These are phyloP conservation scores for Metopolophium dirhodum DNA, from an alignment of 1,140 invertebrate species.

Conservation along the genomic window DNA sequence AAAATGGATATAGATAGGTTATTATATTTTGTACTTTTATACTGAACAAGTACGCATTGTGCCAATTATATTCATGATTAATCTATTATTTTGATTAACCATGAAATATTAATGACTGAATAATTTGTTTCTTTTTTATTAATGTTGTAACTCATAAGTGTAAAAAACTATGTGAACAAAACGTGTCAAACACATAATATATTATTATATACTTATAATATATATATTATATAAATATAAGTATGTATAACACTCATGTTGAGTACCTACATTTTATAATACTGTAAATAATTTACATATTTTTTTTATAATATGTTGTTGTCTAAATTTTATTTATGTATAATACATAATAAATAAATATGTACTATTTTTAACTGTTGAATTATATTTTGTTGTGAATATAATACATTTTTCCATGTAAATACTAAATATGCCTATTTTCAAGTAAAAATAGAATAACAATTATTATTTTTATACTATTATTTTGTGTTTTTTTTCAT, in stretches of 20 bases:
- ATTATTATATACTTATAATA: background rate
- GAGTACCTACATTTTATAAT: slow-evolving; percentile 11
- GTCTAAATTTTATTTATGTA: slow-evolving; percentile 29
- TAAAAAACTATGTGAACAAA: slow-evolving; percentile 9
- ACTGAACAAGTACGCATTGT: background rate
- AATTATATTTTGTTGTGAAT: slow-evolving; percentile 2
- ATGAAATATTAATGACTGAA: slow-evolving; percentile 33
- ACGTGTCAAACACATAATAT: background rate
- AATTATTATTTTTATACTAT: slow-evolving; percentile 43
- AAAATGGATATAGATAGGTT: background rate
- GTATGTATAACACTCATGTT: slow-evolving; percentile 33
- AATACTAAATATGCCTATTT: slow-evolving; percentile 1
- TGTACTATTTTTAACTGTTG: slow-evolving; percentile 1
- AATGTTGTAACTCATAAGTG: background rate
- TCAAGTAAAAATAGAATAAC: slow-evolving; percentile 25
- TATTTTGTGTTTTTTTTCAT: background rate
- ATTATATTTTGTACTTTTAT: slow-evolving; percentile 9
- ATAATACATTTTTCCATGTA: slow-evolving; percentile 26
- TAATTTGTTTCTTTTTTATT: slow-evolving; percentile 30
- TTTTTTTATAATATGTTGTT: slow-evolving; percentile 4
- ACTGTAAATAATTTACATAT: slow-evolving; percentile 28
- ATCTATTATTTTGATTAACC: slow-evolving; percentile 34
- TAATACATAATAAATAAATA: background rate
- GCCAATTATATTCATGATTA: slow-evolving; percentile 29
- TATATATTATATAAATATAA: no score